Conservation (phyloP, 2,888 invertebrate genomes). For the Orchesellides sinensis region DNA sequence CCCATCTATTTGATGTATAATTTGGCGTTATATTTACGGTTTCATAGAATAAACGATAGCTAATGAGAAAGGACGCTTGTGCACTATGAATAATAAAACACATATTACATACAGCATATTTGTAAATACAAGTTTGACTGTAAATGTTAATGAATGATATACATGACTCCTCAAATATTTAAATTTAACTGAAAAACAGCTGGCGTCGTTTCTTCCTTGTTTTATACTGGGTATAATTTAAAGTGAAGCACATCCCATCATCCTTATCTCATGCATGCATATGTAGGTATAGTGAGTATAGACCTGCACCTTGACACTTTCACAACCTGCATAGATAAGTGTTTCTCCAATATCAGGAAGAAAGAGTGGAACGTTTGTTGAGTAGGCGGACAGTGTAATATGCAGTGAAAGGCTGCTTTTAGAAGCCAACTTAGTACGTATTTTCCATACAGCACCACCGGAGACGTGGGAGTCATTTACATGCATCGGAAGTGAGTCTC, state of each 20-base stretch:
- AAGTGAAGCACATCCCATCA: too few relatives aligned
- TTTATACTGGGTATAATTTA: not conserved
- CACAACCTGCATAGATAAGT: slow-evolving; percentile 8
- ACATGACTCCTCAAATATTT: too few relatives aligned
- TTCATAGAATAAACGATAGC: too few relatives aligned
- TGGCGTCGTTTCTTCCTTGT: not conserved
- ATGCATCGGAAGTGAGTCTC: not conserved
- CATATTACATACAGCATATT: too few relatives aligned
- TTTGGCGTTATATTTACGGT: too few relatives aligned
- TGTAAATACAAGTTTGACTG: too few relatives aligned
- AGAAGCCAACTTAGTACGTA: slow-evolving; percentile 17
- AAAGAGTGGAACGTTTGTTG: slow-evolving; percentile 20
- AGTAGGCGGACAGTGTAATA: slow-evolving; percentile 44
- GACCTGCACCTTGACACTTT: not conserved
- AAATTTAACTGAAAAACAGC: not conserved
- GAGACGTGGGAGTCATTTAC: slow-evolving; percentile 55
- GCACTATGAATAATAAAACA: too few relatives aligned
- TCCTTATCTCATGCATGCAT: not conserved
- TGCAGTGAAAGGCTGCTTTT: slow-evolving; percentile 46
- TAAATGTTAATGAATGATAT: too few relatives aligned
- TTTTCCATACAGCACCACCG: too few relatives aligned
- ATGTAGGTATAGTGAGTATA: not conserved
- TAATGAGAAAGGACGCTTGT: too few relatives aligned
- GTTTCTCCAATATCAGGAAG: not conserved
- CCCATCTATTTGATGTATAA: too few relatives aligned